Base-by-base conservation (phyloP, 2,888 invertebrate species). In the Ectemnius cavifrons region DNA sequence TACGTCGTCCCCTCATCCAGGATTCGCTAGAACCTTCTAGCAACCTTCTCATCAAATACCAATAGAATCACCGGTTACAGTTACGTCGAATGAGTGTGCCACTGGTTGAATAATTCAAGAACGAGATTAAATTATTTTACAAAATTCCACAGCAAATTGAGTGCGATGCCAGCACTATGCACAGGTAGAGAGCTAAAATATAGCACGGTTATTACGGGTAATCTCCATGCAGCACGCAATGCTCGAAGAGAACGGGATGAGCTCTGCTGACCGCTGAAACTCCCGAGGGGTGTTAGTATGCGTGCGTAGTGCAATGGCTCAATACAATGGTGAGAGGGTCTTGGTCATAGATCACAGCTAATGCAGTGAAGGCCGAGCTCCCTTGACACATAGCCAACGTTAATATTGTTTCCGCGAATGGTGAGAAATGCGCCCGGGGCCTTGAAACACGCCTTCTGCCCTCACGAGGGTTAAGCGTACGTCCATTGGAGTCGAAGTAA, bases 371-470 rank as follows among this genome's bases (percentile, higher is more conserved):
- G 63, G 69, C 67, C 62, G 68, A 59, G 69, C 77, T 65, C 67
- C 61, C 67, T 63, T 14, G n/a, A 46, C n/a, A 20, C 62, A 67
- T 60, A 71, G 73, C 73, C 82, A 77, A 80, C 61, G 65, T 71
- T 76, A 75, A 80, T 80, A 80, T 77, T 80, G 75, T 82, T 82
- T 82, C 81, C 82, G 67, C 77, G 81, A 82, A 82, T 77, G 73
- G 79, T 64, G 79, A 82, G 82, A 82, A 79, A 82, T 78, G 74
- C 67, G 71, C 81, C 77, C 63, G 67, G 66, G 78, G 82, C 82
- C 65, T 63, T 67, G 62, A 63, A 77, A 80, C 80, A 37, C 37
- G 78, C 79, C 78, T 71, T 56, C 58, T 74, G 71, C 74, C 72
- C 67, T 75, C 62, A 28, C 76, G 58, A 37, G 77, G 82, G 78